phyloP scores from a whole-genome alignment of 1,140 invertebrate species.

The Scylla paramamosain region DNA sequence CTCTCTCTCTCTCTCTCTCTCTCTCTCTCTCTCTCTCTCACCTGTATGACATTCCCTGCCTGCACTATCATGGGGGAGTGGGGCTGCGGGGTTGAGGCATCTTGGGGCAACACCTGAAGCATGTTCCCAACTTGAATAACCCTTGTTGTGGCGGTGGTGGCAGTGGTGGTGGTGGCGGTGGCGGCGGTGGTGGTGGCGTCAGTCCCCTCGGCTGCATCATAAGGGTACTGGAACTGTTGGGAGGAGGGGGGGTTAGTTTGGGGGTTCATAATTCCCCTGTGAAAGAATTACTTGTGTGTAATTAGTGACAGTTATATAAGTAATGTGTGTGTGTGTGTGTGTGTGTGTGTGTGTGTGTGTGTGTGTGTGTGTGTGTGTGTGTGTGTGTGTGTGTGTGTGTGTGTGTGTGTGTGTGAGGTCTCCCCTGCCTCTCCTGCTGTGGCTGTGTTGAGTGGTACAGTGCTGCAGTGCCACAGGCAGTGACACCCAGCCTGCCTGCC shows the following conservation, averaged over 20 bases:
- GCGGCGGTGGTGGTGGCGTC: no score
- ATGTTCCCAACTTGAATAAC: slow-evolving; percentile 83
- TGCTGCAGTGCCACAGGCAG: no score
- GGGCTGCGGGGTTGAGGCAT: slow-evolving; percentile 74
- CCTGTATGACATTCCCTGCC: slow-evolving; percentile 71
- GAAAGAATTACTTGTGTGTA: neutral
- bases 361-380: slow-evolving; percentile 33
- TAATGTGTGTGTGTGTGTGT: neutral
- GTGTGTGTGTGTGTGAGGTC: neutral
- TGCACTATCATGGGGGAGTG: slow-evolving; percentile 70
- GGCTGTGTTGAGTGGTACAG: no score
- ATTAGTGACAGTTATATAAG: neutral
- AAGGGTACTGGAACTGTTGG: slow-evolving; percentile 78
- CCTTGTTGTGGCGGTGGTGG: slow-evolving; percentile 40
- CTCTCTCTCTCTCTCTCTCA: no score
- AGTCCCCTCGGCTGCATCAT: slow-evolving; percentile 31
- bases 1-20: no score
- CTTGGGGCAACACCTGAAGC: slow-evolving; percentile 83
- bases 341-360: slow-evolving; percentile 38
- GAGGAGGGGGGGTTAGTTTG: neutral
- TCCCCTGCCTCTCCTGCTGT: neutral
- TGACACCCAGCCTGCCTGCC: no score
- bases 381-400: neutral
- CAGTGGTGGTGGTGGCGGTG: neutral
- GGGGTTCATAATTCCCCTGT: neutral